phyloP scores from a whole-genome alignment of 2,888 invertebrate genomes.

The Melieria omissa region DNA sequence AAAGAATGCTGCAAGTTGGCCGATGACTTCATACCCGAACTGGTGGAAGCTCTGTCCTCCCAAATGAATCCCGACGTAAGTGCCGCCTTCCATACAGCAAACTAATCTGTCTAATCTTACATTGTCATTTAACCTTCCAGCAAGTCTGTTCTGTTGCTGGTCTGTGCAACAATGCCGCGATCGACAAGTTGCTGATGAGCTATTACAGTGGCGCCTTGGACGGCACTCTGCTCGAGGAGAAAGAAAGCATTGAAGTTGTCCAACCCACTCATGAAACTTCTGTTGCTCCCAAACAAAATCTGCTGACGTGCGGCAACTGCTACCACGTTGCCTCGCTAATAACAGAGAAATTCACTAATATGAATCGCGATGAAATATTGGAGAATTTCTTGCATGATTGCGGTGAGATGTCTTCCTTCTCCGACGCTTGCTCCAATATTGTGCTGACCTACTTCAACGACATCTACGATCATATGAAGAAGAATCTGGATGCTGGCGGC shows the following conservation, averaged over 20 bases:
- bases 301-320: slow-evolving; percentile 61
- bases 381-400: slow-evolving; percentile 70
- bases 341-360: slow-evolving; percentile 58
- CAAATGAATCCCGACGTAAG: slow-evolving; percentile 86
- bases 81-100: slow-evolving; percentile 3
- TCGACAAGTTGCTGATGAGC: slow-evolving; percentile 73
- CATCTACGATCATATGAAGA: slow-evolving; percentile 73
- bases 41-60: slow-evolving; percentile 87
- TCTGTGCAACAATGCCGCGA: slow-evolving; percentile 81
- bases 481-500: slow-evolving; percentile 73
- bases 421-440: slow-evolving; percentile 82
- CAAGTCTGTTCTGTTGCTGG: slow-evolving; percentile 89
- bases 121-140: slow-evolving; percentile 45
- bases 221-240: slow-evolving; percentile 47
- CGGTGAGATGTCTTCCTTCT: slow-evolving; percentile 76
- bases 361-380: slow-evolving; percentile 61
- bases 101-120: neutral
- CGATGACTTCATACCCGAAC: slow-evolving; percentile 87
- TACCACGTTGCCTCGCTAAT: slow-evolving; percentile 57
- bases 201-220: slow-evolving; percentile 48
- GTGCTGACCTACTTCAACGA: slow-evolving; percentile 79
- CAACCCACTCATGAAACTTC: slow-evolving; percentile 41
- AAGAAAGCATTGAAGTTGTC: slow-evolving; percentile 7
- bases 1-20: slow-evolving; percentile 83
- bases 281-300: slow-evolving; percentile 45